Conservation (phyloP, 2,797 vertebrate genomes). For the Gymnothorax javanicus region DNA sequence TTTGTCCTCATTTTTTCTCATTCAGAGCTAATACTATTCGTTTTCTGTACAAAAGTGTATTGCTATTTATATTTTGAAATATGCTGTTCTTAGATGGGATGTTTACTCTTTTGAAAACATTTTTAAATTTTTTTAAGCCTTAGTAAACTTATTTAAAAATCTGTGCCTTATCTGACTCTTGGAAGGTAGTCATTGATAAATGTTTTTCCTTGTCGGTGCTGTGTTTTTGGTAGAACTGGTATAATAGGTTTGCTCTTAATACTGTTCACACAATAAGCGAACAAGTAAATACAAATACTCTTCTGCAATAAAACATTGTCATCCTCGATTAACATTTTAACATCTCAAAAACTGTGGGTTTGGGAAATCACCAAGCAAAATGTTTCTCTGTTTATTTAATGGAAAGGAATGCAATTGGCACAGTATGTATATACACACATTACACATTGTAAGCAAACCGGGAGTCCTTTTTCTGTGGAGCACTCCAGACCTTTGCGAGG, state of each 20-base stretch:
- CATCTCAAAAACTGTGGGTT: neutral
- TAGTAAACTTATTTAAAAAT: slow-evolving; percentile 31
- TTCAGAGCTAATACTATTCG: slow-evolving; percentile 31
- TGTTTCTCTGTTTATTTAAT: neutral
- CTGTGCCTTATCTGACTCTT: slow-evolving; percentile 19
- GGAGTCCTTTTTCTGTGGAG: neutral
- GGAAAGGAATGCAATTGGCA: neutral
- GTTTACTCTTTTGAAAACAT: slow-evolving; percentile 30
- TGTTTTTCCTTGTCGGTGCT: neutral
- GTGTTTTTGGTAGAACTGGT: neutral
- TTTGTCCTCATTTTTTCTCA: slow-evolving; percentile 34
- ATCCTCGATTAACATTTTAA: neutral
- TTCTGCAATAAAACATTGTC: slow-evolving; percentile 1
- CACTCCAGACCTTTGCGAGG: neutral
- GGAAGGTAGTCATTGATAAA: neutral
- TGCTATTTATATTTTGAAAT: slow-evolving; percentile 39
- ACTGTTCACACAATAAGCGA: neutral
- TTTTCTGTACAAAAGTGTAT: slow-evolving; percentile 36
- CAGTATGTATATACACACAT: neutral
- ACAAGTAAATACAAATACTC: neutral
- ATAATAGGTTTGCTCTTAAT: neutral
- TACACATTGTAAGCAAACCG: neutral
- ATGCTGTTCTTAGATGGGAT: slow-evolving; percentile 30
- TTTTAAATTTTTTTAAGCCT: slow-evolving; percentile 28
- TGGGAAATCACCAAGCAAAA: neutral